Evolutionary conservation across 2,113 vertebrate genomes (phyloP), one percentile per base, ranked within the genome.

Genomic region (Lanius ludovicianus): DNA sequence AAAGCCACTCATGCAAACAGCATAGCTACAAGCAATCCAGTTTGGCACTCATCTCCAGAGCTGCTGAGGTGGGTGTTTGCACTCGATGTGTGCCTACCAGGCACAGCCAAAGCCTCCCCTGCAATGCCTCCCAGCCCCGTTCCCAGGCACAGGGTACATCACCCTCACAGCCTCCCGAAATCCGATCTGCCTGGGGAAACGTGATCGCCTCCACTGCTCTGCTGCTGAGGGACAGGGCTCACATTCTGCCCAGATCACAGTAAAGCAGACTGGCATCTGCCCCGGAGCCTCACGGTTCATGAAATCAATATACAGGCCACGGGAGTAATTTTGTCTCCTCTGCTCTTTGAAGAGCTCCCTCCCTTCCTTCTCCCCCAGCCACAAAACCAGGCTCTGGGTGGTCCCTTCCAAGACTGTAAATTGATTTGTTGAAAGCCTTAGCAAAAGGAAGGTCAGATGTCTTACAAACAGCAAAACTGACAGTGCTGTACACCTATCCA

Each of bases 381-480:
- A 70, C 25, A 57, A 85, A 94, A 42, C 15, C 6, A 46, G 50
- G 28, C 89, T 42, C 76, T 81, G 95, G 97, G 96, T 97, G 95
- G 97, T 95, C 96, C 74, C 52, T 69, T 49, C 74, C 85, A 63
- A 52, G 35, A 15, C 77, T 89, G 80, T 93, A 93, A 97, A 96
- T 35, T 94, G 85, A 50, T 47, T 96, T 95, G 87, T 44, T 97
- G 96, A 96, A 96, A 97, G 90, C 84, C 62, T 77, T 28, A 55
- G 87, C 82, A 86, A 83, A 96, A 84, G 84, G 47, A 90, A 96
- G 82, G 90, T 96, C 90, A 95, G 94, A 44, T 60, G 93, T 94
- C 24, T 90, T 27, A 42, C 62, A 95, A 91, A 95, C 68, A 83
- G 81, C 74, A 80, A 41, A 79, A 3, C 39, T 4, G 5, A 55